Evolutionary conservation across 1,140 invertebrate genomes (phyloP), one percentile per base, ranked within the genome.

Genomic region (Zaprionus ornatus): DNA sequence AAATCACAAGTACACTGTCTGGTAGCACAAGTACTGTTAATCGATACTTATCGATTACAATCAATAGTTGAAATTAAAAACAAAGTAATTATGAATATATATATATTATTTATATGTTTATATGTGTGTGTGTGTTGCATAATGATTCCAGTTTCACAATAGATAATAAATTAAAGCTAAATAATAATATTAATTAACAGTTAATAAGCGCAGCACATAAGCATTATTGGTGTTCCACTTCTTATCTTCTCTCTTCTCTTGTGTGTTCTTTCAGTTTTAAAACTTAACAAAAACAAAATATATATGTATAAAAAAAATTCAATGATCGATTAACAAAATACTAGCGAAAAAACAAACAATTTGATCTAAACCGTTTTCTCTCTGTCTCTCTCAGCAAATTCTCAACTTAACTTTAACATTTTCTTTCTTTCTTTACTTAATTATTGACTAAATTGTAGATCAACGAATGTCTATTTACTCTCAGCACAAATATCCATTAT

Each of bases 401-500:
- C 57, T 59, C 48, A 15, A 13, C 45, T 62, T 55, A 67, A 56
- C 45, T 63, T 64, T 72, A 72, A 82, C 63, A 73, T 45, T 57
- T 65, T 62, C 19, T 63, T 66, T 64, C 29, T 55, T n/a, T 32
- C 55, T 76, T 82, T 80, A 76, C 54, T 79, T 79, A 77, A 84
- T 62, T 80, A 88, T 88, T 88, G 84, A 87, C 84, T 87, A 88
- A 81, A 81, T 84, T 88, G 85, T 90, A 87, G 84, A 90, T 88
- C 80, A 87, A 84, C 84, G 80, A 88, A 90, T 88, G 85, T 86
- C 82, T 86, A 77, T 81, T 75, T 59, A 75, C 73, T 83, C 72
- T 80, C 64, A 70, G 70, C 72, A 70, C 61, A 37, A 48, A 27
- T 64, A 54, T 67, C 52, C 37, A 45, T 45, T n/a, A 17, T 45